Evolutionary conservation across 1,140 invertebrate species (phyloP), one percentile per base, ranked within the genome.

Genomic region (Diuraphis noxia): DNA sequence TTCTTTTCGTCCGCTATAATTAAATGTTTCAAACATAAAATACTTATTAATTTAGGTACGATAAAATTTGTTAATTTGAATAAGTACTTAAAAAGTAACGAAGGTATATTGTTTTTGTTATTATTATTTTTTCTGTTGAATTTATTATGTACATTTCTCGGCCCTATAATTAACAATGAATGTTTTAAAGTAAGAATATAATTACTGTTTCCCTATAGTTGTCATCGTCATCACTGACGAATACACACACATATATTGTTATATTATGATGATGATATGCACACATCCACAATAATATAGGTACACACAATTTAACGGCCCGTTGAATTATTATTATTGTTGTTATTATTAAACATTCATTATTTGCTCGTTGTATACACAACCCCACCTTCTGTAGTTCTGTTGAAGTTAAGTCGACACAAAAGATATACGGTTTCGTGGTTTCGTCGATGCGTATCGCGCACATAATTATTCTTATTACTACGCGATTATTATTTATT

Each of bases 61-160:
- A 38, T 84, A 84, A n/a, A 84, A 19, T 63, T 63, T 63, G n/a
- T 84, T n/a, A 43, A 84, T 84, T 43, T 84, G 40, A 84, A 84
- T 43, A 84, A n/a, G 82, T 43, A 46, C 41, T 81, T 43, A 84
- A 43, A 43, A 84, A 4, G 1, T 84, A 84, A 84, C 30, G 41
- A 84, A 43, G 82, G 82, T 84, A 49, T 49, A 84, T 43, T 84
- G 82, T 84, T 84, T n/a, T 63, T 63, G 56, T 63, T 63, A n/a
- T 63, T 63, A 63, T 63, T 84, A 41, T 34, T 30, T n/a, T 82
- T n/a, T 85, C 10, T 85, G n/a, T 46, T 7, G 41, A 49, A 34
- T 34, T 85, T 85, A 85, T 49, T 34, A 85, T 34, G 19, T 36
- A 34, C 34, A 41, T 46, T 34, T 43, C 43, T 85, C 41, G 43